These are phyloP conservation scores for Xenotilapia leptura DNA, from an alignment of 2,113 vertebrate species.

Conservation along the genomic window DNA sequence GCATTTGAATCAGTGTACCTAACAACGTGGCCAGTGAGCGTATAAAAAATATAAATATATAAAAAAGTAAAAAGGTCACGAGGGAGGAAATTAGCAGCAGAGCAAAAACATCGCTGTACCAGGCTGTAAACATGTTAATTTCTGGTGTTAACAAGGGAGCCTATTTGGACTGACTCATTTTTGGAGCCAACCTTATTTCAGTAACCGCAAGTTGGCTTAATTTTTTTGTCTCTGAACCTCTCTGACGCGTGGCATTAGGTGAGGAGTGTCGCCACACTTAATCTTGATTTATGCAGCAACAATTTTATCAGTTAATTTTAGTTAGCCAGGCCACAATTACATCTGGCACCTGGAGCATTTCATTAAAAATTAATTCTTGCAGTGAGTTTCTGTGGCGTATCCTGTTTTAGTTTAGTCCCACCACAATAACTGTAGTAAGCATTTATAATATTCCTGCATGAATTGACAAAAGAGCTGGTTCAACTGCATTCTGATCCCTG, in stretches of 20 bases:
- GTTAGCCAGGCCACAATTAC: not conserved
- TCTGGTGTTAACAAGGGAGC: not conserved
- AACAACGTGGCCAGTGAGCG: not conserved
- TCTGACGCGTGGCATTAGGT: not conserved
- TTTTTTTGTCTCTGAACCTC: not conserved
- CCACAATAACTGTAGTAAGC: not conserved
- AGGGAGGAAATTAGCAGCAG: not conserved
- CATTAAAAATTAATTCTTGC: not conserved
- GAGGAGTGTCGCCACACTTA: not conserved
- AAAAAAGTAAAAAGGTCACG: not conserved
- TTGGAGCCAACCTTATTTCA: not conserved
- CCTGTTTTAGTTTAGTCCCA: not conserved
- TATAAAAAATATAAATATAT: not conserved
- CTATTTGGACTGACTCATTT: not conserved
- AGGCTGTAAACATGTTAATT: not conserved
- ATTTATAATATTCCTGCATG: not conserved
- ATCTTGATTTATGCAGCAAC: not conserved
- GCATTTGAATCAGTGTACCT: not conserved
- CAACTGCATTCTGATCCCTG: not conserved
- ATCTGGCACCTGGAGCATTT: not conserved
- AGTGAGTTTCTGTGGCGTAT: not conserved
- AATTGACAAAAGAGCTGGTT: not conserved
- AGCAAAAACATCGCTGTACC: not conserved
- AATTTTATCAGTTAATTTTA: not conserved
- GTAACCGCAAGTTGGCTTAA: not conserved